Evolutionary conservation across 2,113 vertebrate species (phyloP).

Genomic region (Larimichthys polyactis): DNA sequence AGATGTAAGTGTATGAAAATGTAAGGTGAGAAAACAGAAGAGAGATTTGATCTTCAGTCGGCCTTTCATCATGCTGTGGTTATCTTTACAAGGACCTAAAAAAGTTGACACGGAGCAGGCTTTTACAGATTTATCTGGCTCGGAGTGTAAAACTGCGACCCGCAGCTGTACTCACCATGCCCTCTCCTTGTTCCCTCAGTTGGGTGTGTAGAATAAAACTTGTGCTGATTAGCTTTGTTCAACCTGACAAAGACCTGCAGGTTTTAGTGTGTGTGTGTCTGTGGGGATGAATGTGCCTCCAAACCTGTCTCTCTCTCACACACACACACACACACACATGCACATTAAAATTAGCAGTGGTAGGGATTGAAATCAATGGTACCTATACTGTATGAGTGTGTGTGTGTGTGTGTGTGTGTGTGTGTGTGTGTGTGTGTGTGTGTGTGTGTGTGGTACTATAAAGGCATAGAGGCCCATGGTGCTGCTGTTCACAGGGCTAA

Average conservation of each 20-base stretch:
- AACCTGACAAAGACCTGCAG: background rate
- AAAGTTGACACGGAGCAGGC: too few species aligned
- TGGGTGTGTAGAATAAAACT: background rate
- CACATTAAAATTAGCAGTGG: slow-evolving; percentile 44
- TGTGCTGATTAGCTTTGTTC: slow-evolving; percentile 3
- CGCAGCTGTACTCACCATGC: background rate
- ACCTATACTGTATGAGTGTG: slow-evolving; percentile 9
- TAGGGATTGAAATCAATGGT: slow-evolving; percentile 37
- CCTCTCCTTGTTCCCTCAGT: background rate
- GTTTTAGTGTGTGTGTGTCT: background rate
- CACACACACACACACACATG: background rate
- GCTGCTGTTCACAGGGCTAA: slow-evolving; percentile 32
- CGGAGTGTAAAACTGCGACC: background rate
- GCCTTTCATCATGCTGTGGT: too few species aligned
- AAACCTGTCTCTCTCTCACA: background rate
- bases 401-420: background rate
- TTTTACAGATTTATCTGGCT: too few species aligned
- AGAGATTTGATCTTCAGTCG: too few species aligned
- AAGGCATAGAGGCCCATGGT: background rate
- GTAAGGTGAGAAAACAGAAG: too few species aligned
- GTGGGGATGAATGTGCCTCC: background rate
- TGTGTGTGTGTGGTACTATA: slow-evolving; percentile 26
- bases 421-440: slow-evolving; percentile 13
- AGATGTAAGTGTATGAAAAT: background rate
- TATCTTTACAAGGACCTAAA: too few species aligned